Base-by-base conservation (phyloP, 2,888 invertebrate genomes). In the Ariolimax columbianus region DNA sequence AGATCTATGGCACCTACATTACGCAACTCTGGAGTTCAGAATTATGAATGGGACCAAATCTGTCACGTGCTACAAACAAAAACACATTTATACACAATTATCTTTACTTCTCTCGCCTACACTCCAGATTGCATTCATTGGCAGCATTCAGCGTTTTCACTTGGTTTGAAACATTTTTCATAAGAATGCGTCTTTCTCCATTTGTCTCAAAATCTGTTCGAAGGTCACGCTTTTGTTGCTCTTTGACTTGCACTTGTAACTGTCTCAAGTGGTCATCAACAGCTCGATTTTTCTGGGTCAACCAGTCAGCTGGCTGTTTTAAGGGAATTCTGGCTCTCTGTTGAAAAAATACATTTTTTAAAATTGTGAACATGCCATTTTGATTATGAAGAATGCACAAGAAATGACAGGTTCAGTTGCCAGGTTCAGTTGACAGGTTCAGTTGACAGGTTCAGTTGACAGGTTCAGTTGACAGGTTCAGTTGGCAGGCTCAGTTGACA, bases 151-250 rank as follows among this genome's bases (percentile, higher is more conserved):
- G 86, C 36, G 88, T 88, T 51, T 91, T 88, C 26, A 94, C 91
- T 84, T 89, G 90, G 81, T 91, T 87, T 88, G 90, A 91, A 2
- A 93, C 91, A 55, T 90, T 91, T 83, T 92, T 92, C 30, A 90
- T 83, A 86, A 93, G 89, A 77, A 93, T 91, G 88, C 91, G 92
- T 88, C 88, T 91, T 83, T 93, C 92, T n/a, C 93, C 92, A 82
- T 87, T 88, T 88, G 90, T 86, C 86, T 93, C 93, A 93, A 93
- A 94, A 83, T 93, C 92, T 90, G 92, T 93, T 87, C 93, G 92
- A 51, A 93, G 82, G 85, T 93, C 93, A 88, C 88, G 90, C 19
- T 91, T 82, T 87, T 90, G 90, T 86, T 92, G 90, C 85, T 92
- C 90, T 77, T 91, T 91, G 73, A 91, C 91, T 86, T 91, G 89